Conservation (phyloP, 2,888 invertebrate genomes). For the Athrips mouffetella region DNA sequence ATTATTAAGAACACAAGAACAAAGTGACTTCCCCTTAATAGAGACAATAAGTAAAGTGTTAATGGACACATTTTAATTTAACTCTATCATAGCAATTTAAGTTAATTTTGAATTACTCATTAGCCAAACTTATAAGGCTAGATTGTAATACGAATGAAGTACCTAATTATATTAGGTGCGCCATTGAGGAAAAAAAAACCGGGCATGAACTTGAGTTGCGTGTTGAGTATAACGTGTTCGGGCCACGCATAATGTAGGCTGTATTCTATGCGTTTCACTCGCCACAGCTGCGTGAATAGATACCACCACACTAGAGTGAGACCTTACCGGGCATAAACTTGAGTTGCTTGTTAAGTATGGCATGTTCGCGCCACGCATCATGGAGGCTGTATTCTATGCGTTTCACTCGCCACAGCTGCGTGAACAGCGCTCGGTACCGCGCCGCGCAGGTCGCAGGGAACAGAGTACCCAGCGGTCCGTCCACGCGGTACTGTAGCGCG, state of each 20-base stretch:
- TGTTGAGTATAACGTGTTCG: conserved; percentile 86
- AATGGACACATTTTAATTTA: too few species aligned
- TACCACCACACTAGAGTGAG: neutral
- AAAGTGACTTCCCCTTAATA: too few species aligned
- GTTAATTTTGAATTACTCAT: too few species aligned
- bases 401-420: conserved; percentile 93
- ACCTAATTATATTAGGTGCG: too few species aligned
- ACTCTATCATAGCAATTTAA: too few species aligned
- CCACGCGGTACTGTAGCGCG: conserved; percentile 90
- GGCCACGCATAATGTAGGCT: conserved; percentile 90
- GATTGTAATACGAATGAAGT: too few species aligned
- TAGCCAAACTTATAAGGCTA: too few species aligned
- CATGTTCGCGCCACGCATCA: conserved; percentile 89
- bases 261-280: conserved; percentile 93
- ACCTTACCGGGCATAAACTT: conserved; percentile 81
- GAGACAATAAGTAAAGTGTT: too few species aligned
- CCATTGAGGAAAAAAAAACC: conserved; percentile 61
- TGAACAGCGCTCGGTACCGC: conserved; percentile 88
- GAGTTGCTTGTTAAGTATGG: conserved; percentile 84
- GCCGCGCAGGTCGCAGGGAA: conserved; percentile 85
- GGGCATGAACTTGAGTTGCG: conserved; percentile 82
- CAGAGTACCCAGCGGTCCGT: conserved; percentile 93
- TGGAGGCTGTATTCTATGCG: conserved; percentile 92
- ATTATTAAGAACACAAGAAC: too few species aligned
- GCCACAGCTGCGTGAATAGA: conserved; percentile 93